phyloP scores from a whole-genome alignment of 2,113 vertebrate species.

The Apeltes quadracus region DNA sequence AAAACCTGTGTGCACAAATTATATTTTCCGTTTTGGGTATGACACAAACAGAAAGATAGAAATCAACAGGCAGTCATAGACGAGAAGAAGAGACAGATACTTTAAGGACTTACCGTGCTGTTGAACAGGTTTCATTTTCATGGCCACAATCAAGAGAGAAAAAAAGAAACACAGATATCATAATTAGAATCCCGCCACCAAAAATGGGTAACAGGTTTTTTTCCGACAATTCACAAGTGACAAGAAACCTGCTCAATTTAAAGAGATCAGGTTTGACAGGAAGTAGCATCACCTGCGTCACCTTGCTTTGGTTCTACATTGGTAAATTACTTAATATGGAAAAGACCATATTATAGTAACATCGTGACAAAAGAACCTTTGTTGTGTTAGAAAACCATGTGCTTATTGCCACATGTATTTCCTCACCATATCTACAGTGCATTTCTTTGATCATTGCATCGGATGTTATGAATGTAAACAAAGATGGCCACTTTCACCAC shows the following conservation, averaged over 20 bases:
- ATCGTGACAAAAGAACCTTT: neutral
- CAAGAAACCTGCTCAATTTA: neutral
- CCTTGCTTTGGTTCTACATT: neutral
- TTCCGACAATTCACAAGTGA: neutral
- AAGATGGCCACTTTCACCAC: slow-evolving; percentile 21
- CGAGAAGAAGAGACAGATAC: neutral
- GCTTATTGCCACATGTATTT: neutral
- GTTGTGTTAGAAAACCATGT: neutral
- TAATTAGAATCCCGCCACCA: neutral
- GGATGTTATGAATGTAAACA: slow-evolving; percentile 19
- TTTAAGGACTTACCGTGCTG: slow-evolving; percentile 64
- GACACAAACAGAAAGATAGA: neutral
- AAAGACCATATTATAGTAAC: neutral
- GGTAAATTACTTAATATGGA: neutral
- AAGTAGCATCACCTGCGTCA: neutral
- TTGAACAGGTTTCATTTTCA: slow-evolving; percentile 21
- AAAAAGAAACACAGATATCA: slow-evolving; percentile 23
- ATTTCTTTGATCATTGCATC: neutral
- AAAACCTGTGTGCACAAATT: neutral
- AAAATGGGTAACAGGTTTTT: neutral
- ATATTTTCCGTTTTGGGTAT: neutral
- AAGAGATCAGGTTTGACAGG: neutral
- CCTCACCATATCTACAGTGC: neutral
- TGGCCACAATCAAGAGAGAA: slow-evolving; percentile 40
- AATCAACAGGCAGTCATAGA: neutral